Percentiles rank a stretch among this genome's conserved stretches.
These are phyloP conservation scores for Carassius gibelio DNA, from an alignment of 2,113 vertebrate genomes.

Conservation along the genomic window DNA sequence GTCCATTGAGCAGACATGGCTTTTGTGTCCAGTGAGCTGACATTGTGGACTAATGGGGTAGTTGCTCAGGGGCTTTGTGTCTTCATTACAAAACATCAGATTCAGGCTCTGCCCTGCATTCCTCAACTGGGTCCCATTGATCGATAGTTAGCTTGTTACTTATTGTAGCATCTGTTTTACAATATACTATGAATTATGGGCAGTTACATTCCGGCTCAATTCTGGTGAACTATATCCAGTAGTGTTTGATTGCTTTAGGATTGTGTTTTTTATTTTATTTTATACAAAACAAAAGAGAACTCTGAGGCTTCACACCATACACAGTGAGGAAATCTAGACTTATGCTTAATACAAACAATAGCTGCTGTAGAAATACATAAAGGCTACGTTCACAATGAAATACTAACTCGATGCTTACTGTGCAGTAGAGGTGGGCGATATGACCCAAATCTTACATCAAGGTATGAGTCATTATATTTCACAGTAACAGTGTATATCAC, in stretches of 20 bases:
- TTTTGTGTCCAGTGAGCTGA: conserved; percentile 21
- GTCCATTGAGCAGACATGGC: conserved; percentile 53
- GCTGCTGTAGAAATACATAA: not conserved
- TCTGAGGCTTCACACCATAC: not conserved
- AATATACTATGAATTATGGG: not conserved
- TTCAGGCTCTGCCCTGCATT: not conserved
- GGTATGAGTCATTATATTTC: no score
- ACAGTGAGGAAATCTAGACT: not conserved
- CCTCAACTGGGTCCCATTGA: not conserved
- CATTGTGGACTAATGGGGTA: conserved; percentile 28
- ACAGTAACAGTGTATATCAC: no score
- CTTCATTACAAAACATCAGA: conserved; percentile 24
- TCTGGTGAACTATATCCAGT: not conserved
- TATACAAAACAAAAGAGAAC: not conserved
- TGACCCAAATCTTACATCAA: no score
- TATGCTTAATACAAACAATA: not conserved
- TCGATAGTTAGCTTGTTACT: not conserved
- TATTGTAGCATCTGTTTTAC: not conserved
- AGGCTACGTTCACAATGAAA: not conserved
- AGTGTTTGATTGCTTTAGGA: not conserved
- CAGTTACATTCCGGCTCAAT: not conserved
- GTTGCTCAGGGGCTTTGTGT: conserved; percentile 20
- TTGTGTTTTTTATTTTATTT: not conserved
- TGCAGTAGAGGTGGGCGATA: no score
- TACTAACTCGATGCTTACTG: not conserved